phyloP scores from a whole-genome alignment of 2,797 vertebrate genomes.

The Borostomias antarcticus region DNA sequence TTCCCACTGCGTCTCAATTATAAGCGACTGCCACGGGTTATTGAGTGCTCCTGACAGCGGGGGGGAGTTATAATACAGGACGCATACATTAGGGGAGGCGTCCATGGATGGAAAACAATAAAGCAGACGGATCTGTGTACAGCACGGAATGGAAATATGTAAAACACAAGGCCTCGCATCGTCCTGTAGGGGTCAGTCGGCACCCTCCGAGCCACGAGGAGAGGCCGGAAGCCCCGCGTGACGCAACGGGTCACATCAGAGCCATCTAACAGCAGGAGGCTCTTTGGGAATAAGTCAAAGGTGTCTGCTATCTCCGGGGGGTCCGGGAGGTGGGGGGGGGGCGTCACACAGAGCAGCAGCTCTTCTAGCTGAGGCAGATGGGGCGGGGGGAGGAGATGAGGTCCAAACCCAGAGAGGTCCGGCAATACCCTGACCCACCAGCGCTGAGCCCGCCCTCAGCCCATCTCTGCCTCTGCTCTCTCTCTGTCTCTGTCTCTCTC shows the following conservation, averaged over 20 bases:
- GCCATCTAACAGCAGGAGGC: too few species aligned
- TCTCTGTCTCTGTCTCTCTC: not conserved
- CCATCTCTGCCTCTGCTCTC: too few species aligned
- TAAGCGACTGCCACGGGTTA: conserved; percentile 73
- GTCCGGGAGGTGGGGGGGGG: too few species aligned
- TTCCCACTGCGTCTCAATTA: conserved; percentile 75
- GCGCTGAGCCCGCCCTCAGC: not conserved
- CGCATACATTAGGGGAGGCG: not conserved
- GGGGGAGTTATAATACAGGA: conserved; percentile 45
- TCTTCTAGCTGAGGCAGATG: not conserved
- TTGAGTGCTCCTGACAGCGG: conserved; percentile 72
- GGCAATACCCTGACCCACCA: not conserved
- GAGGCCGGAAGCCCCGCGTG: too few species aligned
- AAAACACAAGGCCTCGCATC: too few species aligned
- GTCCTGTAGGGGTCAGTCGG: too few species aligned
- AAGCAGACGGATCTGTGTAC: conserved; percentile 67
- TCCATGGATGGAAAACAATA: conserved; percentile 1
- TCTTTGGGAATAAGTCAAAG: too few species aligned
- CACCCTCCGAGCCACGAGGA: too few species aligned
- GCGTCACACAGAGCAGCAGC: not conserved
- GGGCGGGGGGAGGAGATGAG: not conserved
- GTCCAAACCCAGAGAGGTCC: not conserved
- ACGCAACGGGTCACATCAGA: too few species aligned
- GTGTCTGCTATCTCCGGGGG: too few species aligned
- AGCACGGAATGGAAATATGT: conserved; percentile 67